phyloP scores from a whole-genome alignment of 2,888 invertebrate species.

The Lasiommata megera region DNA sequence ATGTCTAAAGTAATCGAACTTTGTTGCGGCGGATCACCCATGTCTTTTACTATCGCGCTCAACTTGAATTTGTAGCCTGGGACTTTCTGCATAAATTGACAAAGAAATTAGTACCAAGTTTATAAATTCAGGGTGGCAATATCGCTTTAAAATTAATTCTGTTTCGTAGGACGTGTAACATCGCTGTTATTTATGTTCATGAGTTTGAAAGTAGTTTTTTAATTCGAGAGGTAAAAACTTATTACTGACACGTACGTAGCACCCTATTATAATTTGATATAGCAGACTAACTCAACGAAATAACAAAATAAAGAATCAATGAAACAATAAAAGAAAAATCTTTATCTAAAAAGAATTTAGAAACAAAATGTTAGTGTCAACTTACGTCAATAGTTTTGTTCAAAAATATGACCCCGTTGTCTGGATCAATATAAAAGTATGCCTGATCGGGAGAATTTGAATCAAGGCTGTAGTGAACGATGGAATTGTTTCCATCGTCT shows the following conservation, averaged over 20 bases:
- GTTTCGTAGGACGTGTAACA: neutral
- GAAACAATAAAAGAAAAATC: no score
- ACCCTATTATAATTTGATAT: neutral
- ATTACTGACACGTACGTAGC: neutral
- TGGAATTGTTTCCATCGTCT: conserved; percentile 95
- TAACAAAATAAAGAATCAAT: no score
- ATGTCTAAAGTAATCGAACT: conserved; percentile 90
- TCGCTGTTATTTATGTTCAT: neutral
- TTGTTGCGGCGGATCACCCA: conserved; percentile 84
- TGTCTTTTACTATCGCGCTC: conserved; percentile 89
- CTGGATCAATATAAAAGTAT: conserved; percentile 91
- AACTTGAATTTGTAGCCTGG: conserved; percentile 85
- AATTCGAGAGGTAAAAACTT: neutral
- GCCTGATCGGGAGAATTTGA: conserved; percentile 75
- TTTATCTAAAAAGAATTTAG: no score
- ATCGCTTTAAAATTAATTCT: conserved; percentile 6
- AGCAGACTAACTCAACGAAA: neutral
- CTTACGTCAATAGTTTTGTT: conserved; percentile 84
- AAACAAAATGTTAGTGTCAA: conserved; percentile 33
- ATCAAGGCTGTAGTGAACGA: conserved; percentile 86
- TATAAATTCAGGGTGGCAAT: conserved; percentile 7
- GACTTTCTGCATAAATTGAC: conserved; percentile 67
- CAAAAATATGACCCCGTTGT: conserved; percentile 91
- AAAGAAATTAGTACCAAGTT: conserved; percentile 22
- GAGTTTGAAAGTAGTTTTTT: neutral